A percentile compares a stretch with the other conserved stretches of the same genome.
Evolutionary conservation across 2,113 vertebrate species (phyloP).

Genomic region (Diadophis punctatus): DNA sequence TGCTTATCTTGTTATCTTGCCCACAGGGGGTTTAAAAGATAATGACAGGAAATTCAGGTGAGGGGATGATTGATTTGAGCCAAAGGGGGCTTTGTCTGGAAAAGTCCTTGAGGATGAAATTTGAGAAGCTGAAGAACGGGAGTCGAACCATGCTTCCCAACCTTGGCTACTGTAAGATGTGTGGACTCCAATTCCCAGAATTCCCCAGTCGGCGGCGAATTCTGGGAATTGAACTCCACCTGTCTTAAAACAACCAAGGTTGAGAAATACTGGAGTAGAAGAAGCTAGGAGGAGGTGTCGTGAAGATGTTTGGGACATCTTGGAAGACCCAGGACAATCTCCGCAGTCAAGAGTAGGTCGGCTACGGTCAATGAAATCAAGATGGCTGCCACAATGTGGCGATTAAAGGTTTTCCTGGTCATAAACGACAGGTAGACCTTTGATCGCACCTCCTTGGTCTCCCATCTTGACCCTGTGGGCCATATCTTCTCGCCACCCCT

Average conservation of each 20-base stretch:
- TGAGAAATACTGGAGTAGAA: neutral
- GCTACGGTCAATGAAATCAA: neutral
- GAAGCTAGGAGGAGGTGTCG: neutral
- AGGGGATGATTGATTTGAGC: neutral
- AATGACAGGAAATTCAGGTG: neutral
- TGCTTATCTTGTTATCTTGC: neutral
- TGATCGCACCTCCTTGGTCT: neutral
- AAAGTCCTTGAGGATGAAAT: neutral
- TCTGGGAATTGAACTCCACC: neutral
- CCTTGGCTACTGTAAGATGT: too few relatives aligned
- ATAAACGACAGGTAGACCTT: neutral
- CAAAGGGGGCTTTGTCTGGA: neutral
- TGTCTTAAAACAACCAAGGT: neutral
- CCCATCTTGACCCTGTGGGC: neutral
- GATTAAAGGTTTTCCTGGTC: neutral
- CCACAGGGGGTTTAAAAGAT: neutral
- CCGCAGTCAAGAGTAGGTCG: neutral
- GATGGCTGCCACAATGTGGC: neutral
- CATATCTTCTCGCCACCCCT: neutral
- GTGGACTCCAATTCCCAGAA: neutral
- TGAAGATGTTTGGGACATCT: neutral
- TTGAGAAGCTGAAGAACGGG: neutral
- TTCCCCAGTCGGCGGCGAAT: neutral
- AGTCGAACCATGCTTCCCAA: too few relatives aligned
- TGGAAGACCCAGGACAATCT: neutral